Evolutionary conservation across 2,113 vertebrate species (phyloP), one percentile per base, ranked within the genome.

Genomic region (Otus sunia): DNA sequence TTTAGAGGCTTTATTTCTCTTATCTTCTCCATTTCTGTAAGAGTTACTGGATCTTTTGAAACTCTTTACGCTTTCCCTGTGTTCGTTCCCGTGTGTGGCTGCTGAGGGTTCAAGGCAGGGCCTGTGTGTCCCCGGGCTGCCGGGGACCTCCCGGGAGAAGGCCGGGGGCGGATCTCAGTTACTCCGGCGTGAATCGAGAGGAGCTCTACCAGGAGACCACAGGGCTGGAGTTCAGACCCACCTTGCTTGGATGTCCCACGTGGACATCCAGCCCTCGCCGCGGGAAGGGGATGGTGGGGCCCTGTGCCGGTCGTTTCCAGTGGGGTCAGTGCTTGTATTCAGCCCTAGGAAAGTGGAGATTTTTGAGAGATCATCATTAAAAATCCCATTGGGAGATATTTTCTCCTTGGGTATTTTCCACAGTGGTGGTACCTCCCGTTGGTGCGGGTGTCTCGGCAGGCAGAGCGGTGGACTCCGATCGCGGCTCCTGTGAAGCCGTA

Each of bases 401-500:
- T 67, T 64, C 73, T 83, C 41, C 39, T 26, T 20, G 47, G 68
- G 10, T 71, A 2, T 75, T 53, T 90, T 30, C 66, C 43, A 4
- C 27, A 26, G 66, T 4, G 10, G n/a, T 49, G 5, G 50, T 2
- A 0, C 55, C 58, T 86, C 63, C 50, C 36, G 0, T 15, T 15
- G 27, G 22, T 27, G 9, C 0, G 0, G 60, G 4, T 45, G 11
- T 11, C 68, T 29, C 6, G 0, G 62, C 3, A 3, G 7, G 53
- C 43, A 53, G 53, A 41, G 34, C 2, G 11, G 32, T 32, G 58
- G 60, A 6, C 59, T 60, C 71, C 1, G 12, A n/a, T 3, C 0
- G 0, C 1, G 0, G 43, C 58, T 88, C 56, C 64, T 2, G 3
- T 0, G 0, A 47, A 60, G 36, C 59, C 21, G 1, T 15, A 5